These are phyloP conservation scores for Galendromus occidentalis DNA, from an alignment of 1,140 invertebrate species.

Conservation along the genomic window DNA sequence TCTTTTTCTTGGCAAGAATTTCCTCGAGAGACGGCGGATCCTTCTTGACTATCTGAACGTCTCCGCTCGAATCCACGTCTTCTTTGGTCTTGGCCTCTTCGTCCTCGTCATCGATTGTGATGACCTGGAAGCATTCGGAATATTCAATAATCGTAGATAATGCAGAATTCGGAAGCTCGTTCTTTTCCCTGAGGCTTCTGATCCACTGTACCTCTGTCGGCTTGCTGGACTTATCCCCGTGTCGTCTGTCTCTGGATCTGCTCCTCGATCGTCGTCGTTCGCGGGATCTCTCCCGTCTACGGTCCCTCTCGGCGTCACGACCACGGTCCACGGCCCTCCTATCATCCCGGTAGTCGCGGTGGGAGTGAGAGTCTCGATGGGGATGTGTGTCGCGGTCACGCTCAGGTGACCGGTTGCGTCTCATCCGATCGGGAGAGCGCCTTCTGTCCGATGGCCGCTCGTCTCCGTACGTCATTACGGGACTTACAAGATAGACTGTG, in stretches of 20 bases:
- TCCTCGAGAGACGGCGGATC: constrained; percentile 92
- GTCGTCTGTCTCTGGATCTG: background rate
- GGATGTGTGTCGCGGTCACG: too few relatives aligned
- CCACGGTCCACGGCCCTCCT: too few relatives aligned
- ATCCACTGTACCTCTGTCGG: background rate
- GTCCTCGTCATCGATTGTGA: constrained; percentile 25
- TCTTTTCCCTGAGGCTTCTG: background rate
- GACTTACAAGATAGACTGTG: too few relatives aligned
- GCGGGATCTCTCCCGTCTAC: background rate
- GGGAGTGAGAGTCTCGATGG: too few relatives aligned
- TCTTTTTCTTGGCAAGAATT: constrained; percentile 81
- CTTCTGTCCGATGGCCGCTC: too few relatives aligned
- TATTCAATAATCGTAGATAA: background rate
- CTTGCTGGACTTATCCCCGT: background rate
- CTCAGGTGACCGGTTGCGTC: too few relatives aligned
- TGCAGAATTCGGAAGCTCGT: background rate
- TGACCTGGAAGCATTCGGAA: background rate
- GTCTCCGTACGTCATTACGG: too few relatives aligned
- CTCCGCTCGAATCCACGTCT: constrained; percentile 16
- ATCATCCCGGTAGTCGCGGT: too few relatives aligned
- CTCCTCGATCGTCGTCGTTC: background rate
- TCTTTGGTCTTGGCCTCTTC: constrained; percentile 22
- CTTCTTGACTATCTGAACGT: constrained; percentile 36
- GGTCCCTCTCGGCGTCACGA: too few relatives aligned
- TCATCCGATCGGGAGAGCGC: too few relatives aligned